Conservation (phyloP, 2,113 vertebrate species). For the Potamarius usumacintae region DNA sequence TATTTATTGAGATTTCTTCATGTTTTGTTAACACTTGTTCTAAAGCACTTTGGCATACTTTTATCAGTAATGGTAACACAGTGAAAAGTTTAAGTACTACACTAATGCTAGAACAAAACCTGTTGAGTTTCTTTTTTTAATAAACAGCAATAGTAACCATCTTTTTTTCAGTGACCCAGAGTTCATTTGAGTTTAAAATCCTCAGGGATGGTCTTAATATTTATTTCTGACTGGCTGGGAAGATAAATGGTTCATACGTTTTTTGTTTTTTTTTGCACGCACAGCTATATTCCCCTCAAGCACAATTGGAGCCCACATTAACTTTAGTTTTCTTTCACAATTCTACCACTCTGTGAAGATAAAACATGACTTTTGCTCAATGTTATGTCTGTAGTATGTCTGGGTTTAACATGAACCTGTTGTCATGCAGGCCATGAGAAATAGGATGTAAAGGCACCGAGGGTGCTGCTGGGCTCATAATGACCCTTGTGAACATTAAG, state of each 20-base stretch:
- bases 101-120: not conserved
- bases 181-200: not conserved
- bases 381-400: not conserved
- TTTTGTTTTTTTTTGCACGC: not conserved
- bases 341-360: not conserved
- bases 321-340: not conserved
- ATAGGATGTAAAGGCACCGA: not conserved
- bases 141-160: not conserved
- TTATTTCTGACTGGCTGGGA: not conserved
- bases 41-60: not conserved
- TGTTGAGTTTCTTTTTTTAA: not conserved
- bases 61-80: not conserved
- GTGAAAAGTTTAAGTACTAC: not conserved
- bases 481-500: slow-evolving; percentile 37
- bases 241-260: not conserved
- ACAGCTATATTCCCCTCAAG: not conserved
- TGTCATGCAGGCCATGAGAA: slow-evolving; percentile 14
- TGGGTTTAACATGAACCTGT: not conserved
- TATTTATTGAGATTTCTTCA: not conserved
- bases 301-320: not conserved
- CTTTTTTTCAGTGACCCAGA: not conserved
- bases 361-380: not conserved
- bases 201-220: not conserved
- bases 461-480: slow-evolving; percentile 33
- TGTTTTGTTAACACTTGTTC: not conserved